Evolutionary conservation across 2,797 vertebrate genomes (phyloP).

Genomic region (Hyperoplus lanceolatus): DNA sequence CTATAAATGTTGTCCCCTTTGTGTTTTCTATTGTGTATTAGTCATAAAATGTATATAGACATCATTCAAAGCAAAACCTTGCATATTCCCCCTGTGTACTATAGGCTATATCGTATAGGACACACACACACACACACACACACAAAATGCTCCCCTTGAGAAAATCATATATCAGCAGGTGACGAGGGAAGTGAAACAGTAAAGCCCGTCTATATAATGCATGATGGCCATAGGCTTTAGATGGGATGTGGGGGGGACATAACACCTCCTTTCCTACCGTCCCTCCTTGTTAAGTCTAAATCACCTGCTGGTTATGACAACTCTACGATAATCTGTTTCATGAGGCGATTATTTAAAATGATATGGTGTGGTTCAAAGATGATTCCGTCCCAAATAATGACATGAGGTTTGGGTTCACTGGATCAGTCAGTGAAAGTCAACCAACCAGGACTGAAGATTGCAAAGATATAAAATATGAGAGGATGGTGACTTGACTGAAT

Average conservation of each 20-base stretch:
- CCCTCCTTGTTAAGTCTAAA: constrained; percentile 36
- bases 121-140: too few relatives aligned
- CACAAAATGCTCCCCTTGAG: constrained; percentile 25
- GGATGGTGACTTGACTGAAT: constrained; percentile 21
- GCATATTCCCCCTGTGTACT: constrained; percentile 10
- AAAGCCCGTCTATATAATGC: constrained; percentile 45
- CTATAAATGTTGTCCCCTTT: too few relatives aligned
- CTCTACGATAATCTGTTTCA: constrained; percentile 41
- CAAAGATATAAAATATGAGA: constrained; percentile 33
- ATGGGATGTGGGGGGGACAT: constrained; percentile 27
- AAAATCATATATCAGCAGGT: constrained; percentile 53
- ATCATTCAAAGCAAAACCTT: constrained; percentile 17
- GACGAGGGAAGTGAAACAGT: constrained; percentile 46
- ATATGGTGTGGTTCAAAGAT: constrained; percentile 3
- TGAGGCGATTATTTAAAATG: constrained; percentile 22
- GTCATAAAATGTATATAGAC: too few relatives aligned
- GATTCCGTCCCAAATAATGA: constrained; percentile 6
- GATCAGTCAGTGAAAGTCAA: constrained; percentile 24
- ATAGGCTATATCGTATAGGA: too few relatives aligned
- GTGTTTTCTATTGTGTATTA: too few relatives aligned
- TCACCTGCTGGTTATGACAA: constrained; percentile 37
- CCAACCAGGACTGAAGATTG: constrained; percentile 31
- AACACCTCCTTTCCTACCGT: constrained; percentile 24
- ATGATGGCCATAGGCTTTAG: constrained; percentile 43
- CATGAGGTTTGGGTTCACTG: not conserved